Conservation (phyloP, 2,797 vertebrate genomes). For the Taeniopygia guttata region DNA sequence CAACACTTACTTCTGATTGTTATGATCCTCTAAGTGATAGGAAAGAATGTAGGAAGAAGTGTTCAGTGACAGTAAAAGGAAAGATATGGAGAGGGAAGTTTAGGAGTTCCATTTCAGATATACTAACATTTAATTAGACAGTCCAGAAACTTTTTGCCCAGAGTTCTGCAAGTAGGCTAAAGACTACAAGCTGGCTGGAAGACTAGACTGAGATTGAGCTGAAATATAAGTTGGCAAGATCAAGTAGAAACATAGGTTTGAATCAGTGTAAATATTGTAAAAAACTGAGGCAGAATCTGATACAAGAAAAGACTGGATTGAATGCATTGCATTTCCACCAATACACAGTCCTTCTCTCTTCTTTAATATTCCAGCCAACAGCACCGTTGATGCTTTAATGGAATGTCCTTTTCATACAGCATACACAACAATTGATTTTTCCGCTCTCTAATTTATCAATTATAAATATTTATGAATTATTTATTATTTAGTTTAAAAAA, state of each 20-base stretch:
- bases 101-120: background rate
- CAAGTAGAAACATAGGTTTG: background rate
- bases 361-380: constrained; percentile 20
- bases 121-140: background rate
- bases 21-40: background rate
- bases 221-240: background rate
- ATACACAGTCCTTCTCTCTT: background rate
- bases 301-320: background rate
- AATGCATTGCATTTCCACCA: background rate
- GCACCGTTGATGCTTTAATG: constrained; percentile 31
- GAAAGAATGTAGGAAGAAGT: background rate
- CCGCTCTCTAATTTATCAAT: constrained; percentile 61
- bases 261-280: background rate
- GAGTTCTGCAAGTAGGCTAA: background rate
- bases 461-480: constrained; percentile 66
- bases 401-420: constrained; percentile 29
- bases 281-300: background rate
- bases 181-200: background rate
- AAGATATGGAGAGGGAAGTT: background rate
- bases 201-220: background rate
- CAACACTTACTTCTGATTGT: background rate
- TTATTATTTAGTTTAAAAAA: constrained; percentile 41
- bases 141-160: background rate
- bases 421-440: constrained; percentile 54
- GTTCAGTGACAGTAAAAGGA: background rate